phyloP scores from a whole-genome alignment of 2,888 invertebrate species.

The Epinotia brunnichana region DNA sequence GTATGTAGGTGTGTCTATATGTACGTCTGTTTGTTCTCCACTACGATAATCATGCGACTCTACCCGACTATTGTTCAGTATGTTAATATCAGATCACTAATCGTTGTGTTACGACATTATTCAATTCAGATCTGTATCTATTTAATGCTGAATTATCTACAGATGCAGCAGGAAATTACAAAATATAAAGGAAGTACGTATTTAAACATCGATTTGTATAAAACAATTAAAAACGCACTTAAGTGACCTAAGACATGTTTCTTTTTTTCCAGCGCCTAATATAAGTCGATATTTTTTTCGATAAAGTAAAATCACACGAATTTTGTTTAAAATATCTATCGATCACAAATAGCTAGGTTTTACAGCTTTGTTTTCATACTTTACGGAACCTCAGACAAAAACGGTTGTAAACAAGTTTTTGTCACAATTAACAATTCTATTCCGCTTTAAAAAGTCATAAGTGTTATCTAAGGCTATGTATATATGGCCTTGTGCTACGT shows the following conservation, averaged over 20 bases:
- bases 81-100: constrained; percentile 53
- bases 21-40: constrained; percentile 37
- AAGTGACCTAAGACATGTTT: neutral
- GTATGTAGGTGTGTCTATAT: constrained; percentile 36
- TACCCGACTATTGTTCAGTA: constrained; percentile 53
- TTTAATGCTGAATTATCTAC: constrained; percentile 46
- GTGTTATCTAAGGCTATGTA: neutral
- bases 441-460: neutral
- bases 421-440: constrained; percentile 22
- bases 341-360: neutral
- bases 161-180: constrained; percentile 66
- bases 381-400: constrained; percentile 12
- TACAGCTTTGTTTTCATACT: neutral
- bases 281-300: neutral
- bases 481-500: neutral
- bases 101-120: constrained; percentile 52
- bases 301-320: neutral
- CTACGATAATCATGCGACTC: constrained; percentile 47
- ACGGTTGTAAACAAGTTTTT: constrained; percentile 38
- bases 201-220: constrained; percentile 21
- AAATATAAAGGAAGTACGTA: constrained; percentile 47
- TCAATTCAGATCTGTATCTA: constrained; percentile 56
- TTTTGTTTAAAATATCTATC: neutral
- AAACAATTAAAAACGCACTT: constrained; percentile 13
- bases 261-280: neutral